phyloP scores from a whole-genome alignment of 2,113 vertebrate genomes.

The Salvelinus fontinalis region DNA sequence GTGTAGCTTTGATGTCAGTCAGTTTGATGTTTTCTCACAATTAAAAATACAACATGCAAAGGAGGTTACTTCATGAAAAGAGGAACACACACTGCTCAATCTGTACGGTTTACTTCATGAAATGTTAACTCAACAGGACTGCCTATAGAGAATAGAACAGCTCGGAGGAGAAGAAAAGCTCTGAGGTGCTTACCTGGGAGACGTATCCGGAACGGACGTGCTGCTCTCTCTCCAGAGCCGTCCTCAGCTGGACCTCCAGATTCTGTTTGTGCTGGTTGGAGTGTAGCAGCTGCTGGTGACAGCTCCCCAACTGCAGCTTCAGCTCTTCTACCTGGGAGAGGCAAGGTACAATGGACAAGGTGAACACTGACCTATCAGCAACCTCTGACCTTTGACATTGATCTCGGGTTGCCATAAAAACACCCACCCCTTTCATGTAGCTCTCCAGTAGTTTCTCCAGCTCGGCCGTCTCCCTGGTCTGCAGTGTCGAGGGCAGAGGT shows the following conservation, averaged over 20 bases:
- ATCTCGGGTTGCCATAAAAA: no score
- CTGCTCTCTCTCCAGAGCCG: constrained; percentile 72
- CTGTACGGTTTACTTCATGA: constrained; percentile 1
- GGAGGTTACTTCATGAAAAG: constrained; percentile 58
- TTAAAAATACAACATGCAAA: constrained; percentile 74
- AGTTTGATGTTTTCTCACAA: constrained; percentile 45
- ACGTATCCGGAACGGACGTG: constrained; percentile 75
- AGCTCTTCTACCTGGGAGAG: constrained; percentile 75
- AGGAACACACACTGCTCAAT: constrained; percentile 23
- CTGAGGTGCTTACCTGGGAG: constrained; percentile 72
- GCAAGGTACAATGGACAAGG: neutral
- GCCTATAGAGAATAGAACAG: constrained; percentile 21
- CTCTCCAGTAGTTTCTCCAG: constrained; percentile 75
- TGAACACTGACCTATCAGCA: neutral
- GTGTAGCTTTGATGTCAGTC: constrained; percentile 61
- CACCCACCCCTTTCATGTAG: constrained; percentile 76
- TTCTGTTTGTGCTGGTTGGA: constrained; percentile 75
- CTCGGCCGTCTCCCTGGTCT: constrained; percentile 60
- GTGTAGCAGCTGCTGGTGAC: constrained; percentile 75
- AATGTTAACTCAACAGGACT: neutral
- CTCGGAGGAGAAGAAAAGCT: neutral
- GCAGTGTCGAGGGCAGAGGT: constrained; percentile 57
- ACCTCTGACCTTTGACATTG: no score
- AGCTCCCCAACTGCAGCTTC: constrained; percentile 73
- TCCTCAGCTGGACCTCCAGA: constrained; percentile 75